phyloP scores from a whole-genome alignment of 2,113 vertebrate genomes.

The Arenaria interpres region DNA sequence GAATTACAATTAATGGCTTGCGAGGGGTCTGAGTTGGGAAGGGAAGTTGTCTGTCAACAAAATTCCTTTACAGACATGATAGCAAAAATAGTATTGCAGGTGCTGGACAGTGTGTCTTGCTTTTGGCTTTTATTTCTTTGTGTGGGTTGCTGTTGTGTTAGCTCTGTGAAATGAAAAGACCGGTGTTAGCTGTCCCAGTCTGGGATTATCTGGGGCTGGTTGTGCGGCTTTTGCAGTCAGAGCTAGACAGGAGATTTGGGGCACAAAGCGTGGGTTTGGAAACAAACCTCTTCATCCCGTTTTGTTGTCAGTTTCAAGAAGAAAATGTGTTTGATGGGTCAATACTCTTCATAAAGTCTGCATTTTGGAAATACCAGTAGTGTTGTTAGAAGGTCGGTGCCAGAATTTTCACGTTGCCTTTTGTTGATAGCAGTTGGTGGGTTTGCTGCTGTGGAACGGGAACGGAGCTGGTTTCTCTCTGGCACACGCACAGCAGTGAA shows the following conservation, averaged over 20 bases:
- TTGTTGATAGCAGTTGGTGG: neutral
- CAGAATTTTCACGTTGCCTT: neutral
- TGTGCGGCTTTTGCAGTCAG: no score
- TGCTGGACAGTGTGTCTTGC: neutral
- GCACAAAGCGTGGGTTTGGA: accelerated
- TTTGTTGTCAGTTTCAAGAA: neutral
- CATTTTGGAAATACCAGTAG: neutral
- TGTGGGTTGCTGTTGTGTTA: neutral
- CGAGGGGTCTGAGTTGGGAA: neutral
- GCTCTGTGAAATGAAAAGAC: neutral
- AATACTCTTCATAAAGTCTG: neutral
- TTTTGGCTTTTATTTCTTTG: accelerated
- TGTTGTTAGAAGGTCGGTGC: neutral
- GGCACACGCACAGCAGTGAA: neutral
- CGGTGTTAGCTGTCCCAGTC: accelerated
- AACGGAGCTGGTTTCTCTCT: neutral
- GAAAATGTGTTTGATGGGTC: neutral
- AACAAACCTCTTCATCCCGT: neutral
- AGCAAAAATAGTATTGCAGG: neutral
- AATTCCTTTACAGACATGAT: neutral
- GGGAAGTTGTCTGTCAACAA: neutral
- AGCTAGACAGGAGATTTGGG: neutral
- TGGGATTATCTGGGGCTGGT: neutral
- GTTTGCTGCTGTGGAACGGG: neutral
- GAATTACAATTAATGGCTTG: neutral